These are phyloP conservation scores for Ambastaia sidthimunki DNA, from an alignment of 2,797 vertebrate species.

Conservation along the genomic window DNA sequence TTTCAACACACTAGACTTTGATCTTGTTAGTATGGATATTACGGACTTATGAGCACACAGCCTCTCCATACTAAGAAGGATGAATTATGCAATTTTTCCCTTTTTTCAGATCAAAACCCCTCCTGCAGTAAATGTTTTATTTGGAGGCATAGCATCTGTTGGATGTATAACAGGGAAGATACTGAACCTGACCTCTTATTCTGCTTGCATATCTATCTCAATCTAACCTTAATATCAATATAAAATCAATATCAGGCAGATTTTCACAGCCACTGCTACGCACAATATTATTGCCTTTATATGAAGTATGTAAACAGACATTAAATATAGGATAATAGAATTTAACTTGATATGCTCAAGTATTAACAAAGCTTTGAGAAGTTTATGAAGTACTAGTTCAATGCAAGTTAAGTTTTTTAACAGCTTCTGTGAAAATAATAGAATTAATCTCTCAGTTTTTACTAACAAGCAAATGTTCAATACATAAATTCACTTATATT, in stretches of 20 bases:
- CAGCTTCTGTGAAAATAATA: background rate
- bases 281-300: background rate
- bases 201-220: background rate
- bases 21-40: conserved; percentile 53
- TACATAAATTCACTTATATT: background rate
- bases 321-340: too few species aligned
- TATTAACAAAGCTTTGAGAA: background rate
- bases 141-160: conserved; percentile 35
- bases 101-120: conserved; percentile 27
- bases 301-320: background rate
- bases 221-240: conserved; percentile 12
- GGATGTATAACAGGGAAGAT: conserved; percentile 14
- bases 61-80: conserved; percentile 41
- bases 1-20: conserved; percentile 46
- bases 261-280: background rate
- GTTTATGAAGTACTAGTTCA: background rate
- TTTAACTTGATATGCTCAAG: background rate
- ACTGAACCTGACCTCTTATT: conserved; percentile 13
- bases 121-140: conserved; percentile 30
- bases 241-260: conserved; percentile 7
- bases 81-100: conserved; percentile 37
- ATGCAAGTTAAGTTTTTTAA: background rate
- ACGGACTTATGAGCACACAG: conserved; percentile 43
- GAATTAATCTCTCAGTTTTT: background rate
- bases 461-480: background rate